These are phyloP conservation scores for Netelia melanura DNA, from an alignment of 2,888 invertebrate genomes.

Conservation along the genomic window DNA sequence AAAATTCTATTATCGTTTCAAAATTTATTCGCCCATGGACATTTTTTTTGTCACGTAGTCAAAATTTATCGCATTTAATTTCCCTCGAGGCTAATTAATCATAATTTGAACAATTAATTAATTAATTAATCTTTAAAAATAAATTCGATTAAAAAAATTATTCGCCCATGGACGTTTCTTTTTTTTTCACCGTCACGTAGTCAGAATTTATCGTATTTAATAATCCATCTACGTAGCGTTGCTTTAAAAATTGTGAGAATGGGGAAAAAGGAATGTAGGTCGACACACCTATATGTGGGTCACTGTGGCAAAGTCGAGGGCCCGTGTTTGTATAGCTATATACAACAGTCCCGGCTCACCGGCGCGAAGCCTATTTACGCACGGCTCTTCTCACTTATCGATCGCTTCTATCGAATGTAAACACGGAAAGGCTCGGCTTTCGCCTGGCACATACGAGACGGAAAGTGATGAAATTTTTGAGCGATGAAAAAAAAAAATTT, in stretches of 20 bases:
- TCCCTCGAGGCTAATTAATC: too few relatives aligned
- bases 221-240: constrained; percentile 22
- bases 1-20: too few relatives aligned
- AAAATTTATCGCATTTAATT: too few relatives aligned
- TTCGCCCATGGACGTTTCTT: not conserved
- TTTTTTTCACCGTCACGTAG: not conserved
- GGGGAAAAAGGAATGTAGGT: constrained; percentile 32
- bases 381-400: constrained; percentile 72
- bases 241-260: constrained; percentile 18
- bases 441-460: constrained; percentile 52
- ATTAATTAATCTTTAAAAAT: not conserved
- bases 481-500: not conserved
- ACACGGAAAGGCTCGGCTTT: constrained; percentile 71
- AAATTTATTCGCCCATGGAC: too few relatives aligned
- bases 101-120: too few relatives aligned
- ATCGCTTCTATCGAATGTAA: constrained; percentile 75
- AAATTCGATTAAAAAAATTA: too few relatives aligned
- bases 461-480: constrained; percentile 10
- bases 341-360: constrained; percentile 10
- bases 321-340: constrained; percentile 48
- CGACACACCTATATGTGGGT: constrained; percentile 72
- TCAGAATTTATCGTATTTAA: constrained; percentile 38
- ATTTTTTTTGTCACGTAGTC: too few relatives aligned
- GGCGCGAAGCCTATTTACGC: constrained; percentile 38
- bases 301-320: constrained; percentile 68